Percentiles rank a stretch among this genome's conserved stretches.
These are phyloP conservation scores for Tinea semifulvella DNA, from an alignment of 2,888 invertebrate species.

Conservation along the genomic window DNA sequence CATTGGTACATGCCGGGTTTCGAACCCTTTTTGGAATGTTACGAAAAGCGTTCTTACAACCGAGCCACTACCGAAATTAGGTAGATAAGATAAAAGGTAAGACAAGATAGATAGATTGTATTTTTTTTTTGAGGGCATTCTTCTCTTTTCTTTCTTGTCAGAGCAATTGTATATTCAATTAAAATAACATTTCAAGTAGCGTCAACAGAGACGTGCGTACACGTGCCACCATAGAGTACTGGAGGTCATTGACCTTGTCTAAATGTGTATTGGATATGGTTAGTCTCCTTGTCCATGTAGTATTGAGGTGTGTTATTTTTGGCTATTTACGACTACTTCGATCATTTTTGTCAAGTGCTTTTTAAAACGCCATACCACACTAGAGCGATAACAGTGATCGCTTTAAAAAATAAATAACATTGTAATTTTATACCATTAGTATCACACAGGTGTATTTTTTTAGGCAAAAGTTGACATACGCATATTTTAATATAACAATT, in stretches of 20 bases:
- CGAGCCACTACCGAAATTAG: too few relatives aligned
- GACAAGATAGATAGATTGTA: too few relatives aligned
- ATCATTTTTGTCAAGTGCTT: slow-evolving; percentile 11
- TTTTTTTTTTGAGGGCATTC: background rate
- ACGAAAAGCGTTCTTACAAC: too few relatives aligned
- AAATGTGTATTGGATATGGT: slow-evolving; percentile 11
- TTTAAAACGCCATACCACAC: background rate
- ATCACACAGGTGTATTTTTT: too few relatives aligned
- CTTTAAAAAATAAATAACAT: background rate
- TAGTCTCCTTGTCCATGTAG: slow-evolving; percentile 11
- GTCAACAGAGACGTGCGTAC: slow-evolving; percentile 20
- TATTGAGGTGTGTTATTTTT: slow-evolving; percentile 8
- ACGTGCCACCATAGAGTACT: slow-evolving; percentile 36
- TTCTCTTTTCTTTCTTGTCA: background rate
- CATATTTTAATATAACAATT: too few relatives aligned
- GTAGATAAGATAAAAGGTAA: too few relatives aligned
- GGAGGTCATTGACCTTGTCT: slow-evolving; percentile 35
- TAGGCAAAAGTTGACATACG: too few relatives aligned
- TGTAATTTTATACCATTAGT: too few relatives aligned
- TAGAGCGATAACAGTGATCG: background rate
- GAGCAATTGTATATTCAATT: background rate
- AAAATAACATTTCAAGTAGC: background rate
- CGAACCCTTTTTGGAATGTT: too few relatives aligned
- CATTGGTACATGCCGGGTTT: too few relatives aligned
- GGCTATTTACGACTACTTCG: slow-evolving; percentile 9